Evolutionary conservation across 2,113 vertebrate species (phyloP).

Genomic region (Actenoides hombroni): DNA sequence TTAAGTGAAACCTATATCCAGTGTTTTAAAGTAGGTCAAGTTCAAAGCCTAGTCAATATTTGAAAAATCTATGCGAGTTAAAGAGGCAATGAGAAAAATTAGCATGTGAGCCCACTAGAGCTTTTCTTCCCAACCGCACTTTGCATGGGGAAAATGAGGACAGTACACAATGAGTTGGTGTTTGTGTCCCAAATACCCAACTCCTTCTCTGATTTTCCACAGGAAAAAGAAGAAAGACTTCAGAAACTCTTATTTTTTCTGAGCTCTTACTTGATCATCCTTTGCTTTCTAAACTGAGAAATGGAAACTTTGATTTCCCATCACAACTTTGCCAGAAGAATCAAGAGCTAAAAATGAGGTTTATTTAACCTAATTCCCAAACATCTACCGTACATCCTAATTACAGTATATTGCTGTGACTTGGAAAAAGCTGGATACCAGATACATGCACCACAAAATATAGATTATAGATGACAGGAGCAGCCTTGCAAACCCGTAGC

Average conservation of each 20-base stretch:
- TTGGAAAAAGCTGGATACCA: neutral
- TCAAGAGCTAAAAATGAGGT: neutral
- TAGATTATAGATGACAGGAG: neutral
- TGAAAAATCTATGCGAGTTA: constrained; percentile 50
- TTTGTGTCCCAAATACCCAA: constrained; percentile 39
- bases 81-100: constrained; percentile 52
- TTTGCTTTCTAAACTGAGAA: constrained; percentile 29
- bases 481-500: neutral
- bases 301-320: constrained; percentile 37
- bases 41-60: constrained; percentile 66
- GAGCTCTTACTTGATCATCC: neutral
- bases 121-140: constrained; percentile 30
- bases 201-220: neutral
- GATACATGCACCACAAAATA: neutral
- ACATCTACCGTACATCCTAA: neutral
- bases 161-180: constrained; percentile 3
- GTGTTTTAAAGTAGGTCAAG: constrained; percentile 52
- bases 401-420: neutral
- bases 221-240: neutral
- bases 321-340: neutral
- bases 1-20: constrained; percentile 33
- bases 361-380: constrained; percentile 15
- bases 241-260: neutral
- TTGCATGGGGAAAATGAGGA: constrained; percentile 46
- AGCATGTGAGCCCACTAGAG: constrained; percentile 41